These are phyloP conservation scores for Tenthredo distinguenda DNA, from an alignment of 2,888 invertebrate genomes.

Conservation along the genomic window DNA sequence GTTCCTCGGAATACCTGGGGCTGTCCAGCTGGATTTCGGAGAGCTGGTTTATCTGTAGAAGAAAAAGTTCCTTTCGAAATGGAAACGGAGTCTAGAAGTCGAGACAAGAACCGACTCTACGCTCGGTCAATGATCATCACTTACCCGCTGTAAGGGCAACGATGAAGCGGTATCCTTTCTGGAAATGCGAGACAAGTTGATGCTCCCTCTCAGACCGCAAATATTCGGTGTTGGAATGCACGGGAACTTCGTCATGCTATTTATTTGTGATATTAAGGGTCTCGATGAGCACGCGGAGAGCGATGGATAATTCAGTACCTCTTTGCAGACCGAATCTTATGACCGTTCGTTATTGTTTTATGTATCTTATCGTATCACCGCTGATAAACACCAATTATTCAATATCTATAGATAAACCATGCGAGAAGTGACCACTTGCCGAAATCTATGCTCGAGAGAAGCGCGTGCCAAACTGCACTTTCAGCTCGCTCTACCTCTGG, in stretches of 20 bases:
- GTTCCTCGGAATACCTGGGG: slow-evolving; percentile 61
- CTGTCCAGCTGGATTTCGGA: not conserved
- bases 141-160: slow-evolving; percentile 49
- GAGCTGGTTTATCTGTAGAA: not conserved
- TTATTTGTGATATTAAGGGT: not conserved
- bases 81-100: not conserved
- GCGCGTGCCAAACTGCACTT: not conserved
- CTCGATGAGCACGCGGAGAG: not conserved
- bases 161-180: slow-evolving; percentile 45
- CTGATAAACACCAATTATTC: not conserved
- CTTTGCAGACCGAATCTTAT: not conserved
- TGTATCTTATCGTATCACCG: not conserved
- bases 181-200: slow-evolving; percentile 69
- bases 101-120: not conserved
- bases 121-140: not conserved
- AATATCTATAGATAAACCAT: not conserved
- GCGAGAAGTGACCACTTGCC: not conserved
- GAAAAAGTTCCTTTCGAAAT: not conserved
- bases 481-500: not conserved
- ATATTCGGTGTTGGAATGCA: slow-evolving; percentile 72
- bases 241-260: slow-evolving; percentile 70
- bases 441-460: not conserved
- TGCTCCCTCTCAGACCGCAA: slow-evolving; percentile 72
- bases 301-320: not conserved
- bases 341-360: not conserved